Percentiles rank a stretch among this genome's conserved stretches.
Evolutionary conservation across 2,888 invertebrate species (phyloP).

Genomic region (Empis livida): DNA sequence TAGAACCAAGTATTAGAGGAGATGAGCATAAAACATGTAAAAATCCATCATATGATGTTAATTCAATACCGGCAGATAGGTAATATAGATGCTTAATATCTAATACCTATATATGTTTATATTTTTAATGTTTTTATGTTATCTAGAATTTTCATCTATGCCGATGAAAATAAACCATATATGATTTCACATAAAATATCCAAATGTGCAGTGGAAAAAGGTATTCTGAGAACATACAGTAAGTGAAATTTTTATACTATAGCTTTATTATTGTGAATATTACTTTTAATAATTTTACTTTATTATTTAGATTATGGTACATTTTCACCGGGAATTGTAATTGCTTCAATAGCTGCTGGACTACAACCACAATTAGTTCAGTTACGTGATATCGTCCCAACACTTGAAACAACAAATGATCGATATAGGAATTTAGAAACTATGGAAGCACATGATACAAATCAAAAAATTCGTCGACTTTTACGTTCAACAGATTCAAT

Average conservation of each 20-base stretch:
- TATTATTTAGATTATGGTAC: constrained; percentile 48
- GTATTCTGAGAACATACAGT: constrained; percentile 43
- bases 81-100: too few relatives aligned
- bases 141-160: constrained; percentile 2
- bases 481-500: constrained; percentile 19
- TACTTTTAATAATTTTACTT: not conserved
- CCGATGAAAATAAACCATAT: constrained; percentile 1
- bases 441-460: constrained; percentile 20
- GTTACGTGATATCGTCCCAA: constrained; percentile 35
- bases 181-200: constrained; percentile 9
- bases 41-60: constrained; percentile 24
- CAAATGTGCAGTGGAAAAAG: constrained; percentile 51
- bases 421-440: constrained; percentile 18
- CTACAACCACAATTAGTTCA: constrained; percentile 45
- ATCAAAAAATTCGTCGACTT: constrained; percentile 9
- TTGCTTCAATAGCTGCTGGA: constrained; percentile 46
- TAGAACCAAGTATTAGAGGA: constrained; percentile 45
- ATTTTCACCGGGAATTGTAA: constrained; percentile 44
- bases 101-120: too few relatives aligned
- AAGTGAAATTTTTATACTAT: too few relatives aligned
- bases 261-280: not conserved
- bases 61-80: not conserved
- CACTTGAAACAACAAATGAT: constrained; percentile 2
- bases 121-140: constrained; percentile 3
- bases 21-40: constrained; percentile 43